Evolutionary conservation across 2,797 vertebrate species (phyloP).

Genomic region (Hylomyscus alleni): DNA sequence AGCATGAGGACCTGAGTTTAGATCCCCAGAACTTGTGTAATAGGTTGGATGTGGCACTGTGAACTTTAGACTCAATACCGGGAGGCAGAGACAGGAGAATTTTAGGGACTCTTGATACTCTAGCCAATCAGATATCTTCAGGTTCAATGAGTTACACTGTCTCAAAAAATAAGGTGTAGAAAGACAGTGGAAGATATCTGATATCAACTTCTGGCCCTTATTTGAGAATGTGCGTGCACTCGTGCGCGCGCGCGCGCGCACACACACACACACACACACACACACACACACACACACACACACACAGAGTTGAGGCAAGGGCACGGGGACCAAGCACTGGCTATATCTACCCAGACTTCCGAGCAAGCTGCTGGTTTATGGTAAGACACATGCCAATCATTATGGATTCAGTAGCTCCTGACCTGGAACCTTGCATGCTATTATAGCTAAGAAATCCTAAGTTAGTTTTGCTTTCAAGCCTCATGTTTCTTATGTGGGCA

Average conservation of each 20-base stretch:
- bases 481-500: constrained; percentile 25
- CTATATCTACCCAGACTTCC: not conserved
- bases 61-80: not conserved
- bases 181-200: not conserved
- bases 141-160: not conserved
- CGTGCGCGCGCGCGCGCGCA: no score
- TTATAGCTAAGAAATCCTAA: not conserved
- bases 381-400: not conserved
- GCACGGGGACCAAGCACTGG: not conserved
- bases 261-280: no score
- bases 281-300: not conserved
- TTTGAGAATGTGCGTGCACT: not conserved
- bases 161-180: not conserved
- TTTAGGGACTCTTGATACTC: not conserved
- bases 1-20: not conserved
- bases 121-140: not conserved
- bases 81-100: not conserved
- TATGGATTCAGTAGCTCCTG: not conserved
- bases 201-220: not conserved
- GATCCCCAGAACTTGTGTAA: not conserved
- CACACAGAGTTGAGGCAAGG: not conserved
- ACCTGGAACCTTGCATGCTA: not conserved
- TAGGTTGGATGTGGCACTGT: not conserved
- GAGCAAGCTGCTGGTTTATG: not conserved
- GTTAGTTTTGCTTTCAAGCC: not conserved